phyloP scores from a whole-genome alignment of 2,797 vertebrate species.

The Chelon labrosus region DNA sequence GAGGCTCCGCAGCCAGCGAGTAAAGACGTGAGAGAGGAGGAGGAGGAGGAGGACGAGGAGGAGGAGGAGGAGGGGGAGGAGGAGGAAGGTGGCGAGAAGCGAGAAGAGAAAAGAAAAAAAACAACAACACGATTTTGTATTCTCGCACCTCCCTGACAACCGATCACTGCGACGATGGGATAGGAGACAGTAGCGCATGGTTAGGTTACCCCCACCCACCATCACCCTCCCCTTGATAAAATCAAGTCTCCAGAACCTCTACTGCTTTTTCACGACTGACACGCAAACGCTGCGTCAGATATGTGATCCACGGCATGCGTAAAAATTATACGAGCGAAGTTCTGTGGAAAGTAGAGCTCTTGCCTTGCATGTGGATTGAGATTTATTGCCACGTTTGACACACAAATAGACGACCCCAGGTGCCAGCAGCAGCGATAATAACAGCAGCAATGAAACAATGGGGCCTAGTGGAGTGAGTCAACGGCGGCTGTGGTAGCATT shows the following conservation, averaged over 20 bases:
- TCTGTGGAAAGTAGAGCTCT: background rate
- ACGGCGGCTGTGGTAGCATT: too few relatives aligned
- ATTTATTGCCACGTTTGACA: background rate
- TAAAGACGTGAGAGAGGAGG: background rate
- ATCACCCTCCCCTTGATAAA: conserved; percentile 51
- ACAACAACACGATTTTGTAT: conserved; percentile 67
- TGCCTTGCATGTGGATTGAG: background rate
- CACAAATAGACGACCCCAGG: background rate
- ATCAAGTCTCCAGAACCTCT: conserved; percentile 16
- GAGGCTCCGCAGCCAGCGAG: conserved; percentile 36
- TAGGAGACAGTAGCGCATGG: conserved; percentile 66
- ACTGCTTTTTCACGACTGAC: too few relatives aligned
- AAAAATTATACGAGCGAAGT: background rate
- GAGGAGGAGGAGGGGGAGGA: background rate
- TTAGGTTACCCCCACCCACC: conserved; percentile 30
- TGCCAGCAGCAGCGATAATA: too few relatives aligned
- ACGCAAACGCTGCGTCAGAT: too few relatives aligned
- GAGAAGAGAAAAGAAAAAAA: background rate
- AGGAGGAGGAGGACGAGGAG: background rate
- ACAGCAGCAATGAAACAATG: too few relatives aligned
- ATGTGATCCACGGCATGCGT: background rate
- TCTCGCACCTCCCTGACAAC: conserved; percentile 70
- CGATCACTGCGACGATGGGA: conserved; percentile 43
- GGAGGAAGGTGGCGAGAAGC: background rate
- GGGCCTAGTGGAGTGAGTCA: too few relatives aligned